Percentiles rank a stretch among this genome's conserved stretches.
phyloP scores from a whole-genome alignment of 1,140 invertebrate genomes.

The Drosophila ogumai region DNA sequence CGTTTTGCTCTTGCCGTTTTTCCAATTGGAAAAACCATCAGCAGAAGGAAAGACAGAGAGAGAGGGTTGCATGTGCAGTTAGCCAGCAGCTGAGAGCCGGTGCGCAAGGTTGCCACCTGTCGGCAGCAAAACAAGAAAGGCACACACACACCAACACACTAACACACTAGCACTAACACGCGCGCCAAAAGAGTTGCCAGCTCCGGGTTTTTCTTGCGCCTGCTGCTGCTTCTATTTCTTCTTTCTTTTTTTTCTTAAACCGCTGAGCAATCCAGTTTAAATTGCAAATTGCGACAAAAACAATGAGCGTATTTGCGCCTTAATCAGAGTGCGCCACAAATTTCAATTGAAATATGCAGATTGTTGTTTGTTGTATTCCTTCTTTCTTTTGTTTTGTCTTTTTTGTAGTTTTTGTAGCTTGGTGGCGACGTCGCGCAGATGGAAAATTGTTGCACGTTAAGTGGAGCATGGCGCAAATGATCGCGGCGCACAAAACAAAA shows the following conservation, averaged over 20 bases:
- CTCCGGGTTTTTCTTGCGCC: conserved; percentile 3
- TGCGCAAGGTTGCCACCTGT: conserved; percentile 66
- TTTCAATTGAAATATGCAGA: conserved; percentile 76
- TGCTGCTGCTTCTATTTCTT: background rate
- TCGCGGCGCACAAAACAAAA: conserved; percentile 47
- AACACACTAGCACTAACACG: conserved; percentile 12
- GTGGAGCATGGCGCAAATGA: conserved; percentile 71
- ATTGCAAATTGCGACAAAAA: conserved; percentile 51
- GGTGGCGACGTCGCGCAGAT: conserved; percentile 32
- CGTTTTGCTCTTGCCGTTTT: background rate
- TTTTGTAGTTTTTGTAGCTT: conserved; percentile 16
- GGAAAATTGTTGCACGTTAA: conserved; percentile 76
- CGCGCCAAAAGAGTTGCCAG: conserved; percentile 31
- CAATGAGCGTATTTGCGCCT: conserved; percentile 47
- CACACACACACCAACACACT: conserved; percentile 1
- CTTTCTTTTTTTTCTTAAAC: background rate
- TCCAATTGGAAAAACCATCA: conserved; percentile 5
- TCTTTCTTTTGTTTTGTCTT: conserved; percentile 10
- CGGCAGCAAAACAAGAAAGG: conserved; percentile 11
- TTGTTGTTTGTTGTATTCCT: conserved; percentile 22
- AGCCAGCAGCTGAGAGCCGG: conserved; percentile 41
- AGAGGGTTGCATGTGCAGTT: conserved; percentile 31
- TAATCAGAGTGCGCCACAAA: conserved; percentile 75
- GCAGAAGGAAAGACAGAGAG: background rate
- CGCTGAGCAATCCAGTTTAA: conserved; percentile 13